These are phyloP conservation scores for Pogona vitticeps DNA, from an alignment of 2,113 vertebrate species.

Conservation along the genomic window DNA sequence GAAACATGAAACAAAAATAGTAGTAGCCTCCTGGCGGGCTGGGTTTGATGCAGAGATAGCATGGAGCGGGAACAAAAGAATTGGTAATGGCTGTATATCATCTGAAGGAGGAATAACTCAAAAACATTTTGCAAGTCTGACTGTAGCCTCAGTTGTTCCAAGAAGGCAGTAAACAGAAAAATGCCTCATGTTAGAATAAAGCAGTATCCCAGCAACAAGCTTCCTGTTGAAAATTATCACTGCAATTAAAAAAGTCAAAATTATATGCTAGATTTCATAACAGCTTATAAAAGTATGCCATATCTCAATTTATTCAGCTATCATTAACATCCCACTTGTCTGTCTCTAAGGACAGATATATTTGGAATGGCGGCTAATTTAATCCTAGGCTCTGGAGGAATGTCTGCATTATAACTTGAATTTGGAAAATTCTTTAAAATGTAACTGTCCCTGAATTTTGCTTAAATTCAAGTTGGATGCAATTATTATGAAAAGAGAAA, in stretches of 20 bases:
- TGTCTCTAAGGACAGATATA: fast-evolving
- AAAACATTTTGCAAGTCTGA: no score
- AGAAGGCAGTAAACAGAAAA: slow-evolving; percentile 3
- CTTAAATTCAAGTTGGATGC: not conserved
- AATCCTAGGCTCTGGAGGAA: not conserved
- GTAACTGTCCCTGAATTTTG: slow-evolving; percentile 27
- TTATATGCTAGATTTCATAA: not conserved
- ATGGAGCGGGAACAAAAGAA: no score
- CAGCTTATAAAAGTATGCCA: not conserved
- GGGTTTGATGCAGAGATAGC: no score
- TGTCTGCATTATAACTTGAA: slow-evolving; percentile 23
- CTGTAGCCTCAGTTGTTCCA: no score
- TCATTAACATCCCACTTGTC: not conserved
- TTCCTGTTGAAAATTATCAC: not conserved
- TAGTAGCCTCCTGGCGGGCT: no score
- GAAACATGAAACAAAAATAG: no score
- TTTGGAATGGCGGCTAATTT: not conserved
- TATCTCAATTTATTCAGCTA: slow-evolving; percentile 14
- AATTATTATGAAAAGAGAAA: not conserved
- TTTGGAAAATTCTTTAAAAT: slow-evolving; percentile 32
- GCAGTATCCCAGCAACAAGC: not conserved
- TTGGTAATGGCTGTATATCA: no score
- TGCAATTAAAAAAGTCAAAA: fast-evolving
- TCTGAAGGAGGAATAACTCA: no score
- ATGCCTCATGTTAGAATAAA: not conserved